A percentile compares a stretch with the other conserved stretches of the same genome.
phyloP scores from a whole-genome alignment of 2,888 invertebrate species.

The Pachycephus smyrnensis region DNA sequence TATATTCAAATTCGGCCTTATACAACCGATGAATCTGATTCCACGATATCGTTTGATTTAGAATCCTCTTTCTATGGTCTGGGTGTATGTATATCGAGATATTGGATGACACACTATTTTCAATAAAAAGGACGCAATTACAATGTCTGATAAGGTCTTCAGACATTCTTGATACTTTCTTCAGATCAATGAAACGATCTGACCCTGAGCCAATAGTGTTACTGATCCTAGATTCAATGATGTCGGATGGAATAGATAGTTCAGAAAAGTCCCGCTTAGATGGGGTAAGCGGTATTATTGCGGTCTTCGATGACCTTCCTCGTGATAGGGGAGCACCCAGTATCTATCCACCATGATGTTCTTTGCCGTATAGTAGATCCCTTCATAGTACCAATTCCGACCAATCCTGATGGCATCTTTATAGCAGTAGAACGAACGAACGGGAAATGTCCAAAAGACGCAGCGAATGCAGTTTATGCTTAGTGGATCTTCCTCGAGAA shows the following conservation, averaged over 20 bases:
- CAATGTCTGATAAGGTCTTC: background rate
- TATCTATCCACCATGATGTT: background rate
- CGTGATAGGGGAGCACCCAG: background rate
- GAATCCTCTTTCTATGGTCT: background rate
- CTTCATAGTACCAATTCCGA: constrained; percentile 8
- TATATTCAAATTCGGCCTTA: constrained; percentile 33
- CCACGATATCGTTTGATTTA: constrained; percentile 22
- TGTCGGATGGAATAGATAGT: constrained; percentile 46
- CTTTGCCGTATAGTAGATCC: constrained; percentile 7
- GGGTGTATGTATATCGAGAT: background rate
- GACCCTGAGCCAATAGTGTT: background rate
- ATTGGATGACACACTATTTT: background rate
- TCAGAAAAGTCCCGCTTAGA: constrained; percentile 45
- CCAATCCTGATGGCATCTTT: constrained; percentile 24
- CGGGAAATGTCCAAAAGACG: background rate
- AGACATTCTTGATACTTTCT: background rate
- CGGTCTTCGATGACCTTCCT: constrained; percentile 32
- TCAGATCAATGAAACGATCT: background rate
- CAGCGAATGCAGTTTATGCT: background rate
- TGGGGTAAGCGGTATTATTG: constrained; percentile 48
- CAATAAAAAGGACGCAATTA: background rate
- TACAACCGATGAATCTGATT: constrained; percentile 26
- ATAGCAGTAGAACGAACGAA: constrained; percentile 5
- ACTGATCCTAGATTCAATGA: constrained; percentile 41
- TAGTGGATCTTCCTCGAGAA: no score